Base-by-base conservation (phyloP, 1,140 invertebrate genomes). In the Macrosteles quadrilineatus region DNA sequence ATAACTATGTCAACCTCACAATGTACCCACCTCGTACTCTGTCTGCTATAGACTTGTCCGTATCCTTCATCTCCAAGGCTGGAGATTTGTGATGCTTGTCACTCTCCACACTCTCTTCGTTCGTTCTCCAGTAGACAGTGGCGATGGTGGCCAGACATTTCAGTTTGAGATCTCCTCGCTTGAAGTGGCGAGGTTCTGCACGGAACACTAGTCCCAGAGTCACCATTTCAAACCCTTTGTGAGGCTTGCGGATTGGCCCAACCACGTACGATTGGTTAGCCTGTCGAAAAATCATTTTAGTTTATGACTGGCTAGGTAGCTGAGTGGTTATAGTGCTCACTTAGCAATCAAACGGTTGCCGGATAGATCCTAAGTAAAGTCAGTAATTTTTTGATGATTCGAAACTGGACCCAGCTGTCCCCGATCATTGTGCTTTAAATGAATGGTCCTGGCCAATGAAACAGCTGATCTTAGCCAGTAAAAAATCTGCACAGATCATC, bases 71-170 rank as follows among this genome's bases (percentile, higher is more conserved):
- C 71, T 90, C 89, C 70, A 88, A 78, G 6, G 85, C 86, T 12
- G 87, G 84, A 0, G 87, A 85, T 66, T 86, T 84, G 53, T 85
- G 83, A 32, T 87, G 85, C 55, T 85, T 81, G 17, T 88, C 87
- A 43, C 90, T 89, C 73, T 91, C 88, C 2, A 93, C 89, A 75
- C 90, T 92, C 76, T 92, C 90, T 77, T 94, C 92, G 74, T 93
- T 92, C 77, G 88, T 92, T 69, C 88, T 84, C 85, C 87, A 90
- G 80, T 94, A 94, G 0, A 93, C 85, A 1, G 90, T 90, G 1
- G 90, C 91, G 77, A 94, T 92, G 30, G 91, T 93, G 9, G 92
- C 93, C 76, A 93, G 85, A 82, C 93, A 95, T 84, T 94, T 93
- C 47, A 94, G 83, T 78, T 93, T 93, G 81, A 94, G 87, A 75